Base-by-base conservation (phyloP, 2,888 invertebrate species). In the Argyra leucocephala region DNA sequence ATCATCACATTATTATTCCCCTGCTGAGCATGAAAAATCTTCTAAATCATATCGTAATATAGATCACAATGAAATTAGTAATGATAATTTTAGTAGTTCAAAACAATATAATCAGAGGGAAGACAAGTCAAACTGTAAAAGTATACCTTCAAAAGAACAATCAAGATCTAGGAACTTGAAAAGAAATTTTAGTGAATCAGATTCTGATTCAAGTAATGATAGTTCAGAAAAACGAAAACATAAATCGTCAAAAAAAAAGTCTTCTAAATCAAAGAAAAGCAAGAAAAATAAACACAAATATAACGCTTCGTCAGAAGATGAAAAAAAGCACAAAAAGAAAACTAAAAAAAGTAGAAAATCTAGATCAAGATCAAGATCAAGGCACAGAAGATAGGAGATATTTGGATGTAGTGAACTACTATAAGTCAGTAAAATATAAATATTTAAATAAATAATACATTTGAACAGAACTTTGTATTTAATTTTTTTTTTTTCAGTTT, bases 281-380 rank as follows among this genome's bases (percentile, higher is more conserved):
- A 71, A 73, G 67, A 73, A 71, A 60, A 73, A 72, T 65, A 76
- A 73, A 66, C 67, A 69, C 6, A 72, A 72, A 65, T 73, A 73
- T 0, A 74, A 73, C 59, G 61, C 66, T 57, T 69, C 71, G 6
- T 71, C 73, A 3, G 72, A 73, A 0, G 73, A 74, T 9, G 71
- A 72, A 7, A 70, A 67, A 64, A 68, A 67, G 12, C 74, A 76
- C 63, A 78, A 77, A 67, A 79, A 76, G 69, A 79, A 78, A 68
- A 76, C 76, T 1, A 79, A 79, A 66, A 78, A 76, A 65, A 78
- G 77, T 66, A 79, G 78, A 68, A 74, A 75, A 57, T 73, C 74
- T 36, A 74, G 79, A 60, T 76, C 77, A 18, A 72, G 78, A 37
- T 75, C 80, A 21, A 67, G 71, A 60, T 73, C 73, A 31, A 68